phyloP scores from a whole-genome alignment of 1,140 invertebrate species.

The Steinernema khuongi region DNA sequence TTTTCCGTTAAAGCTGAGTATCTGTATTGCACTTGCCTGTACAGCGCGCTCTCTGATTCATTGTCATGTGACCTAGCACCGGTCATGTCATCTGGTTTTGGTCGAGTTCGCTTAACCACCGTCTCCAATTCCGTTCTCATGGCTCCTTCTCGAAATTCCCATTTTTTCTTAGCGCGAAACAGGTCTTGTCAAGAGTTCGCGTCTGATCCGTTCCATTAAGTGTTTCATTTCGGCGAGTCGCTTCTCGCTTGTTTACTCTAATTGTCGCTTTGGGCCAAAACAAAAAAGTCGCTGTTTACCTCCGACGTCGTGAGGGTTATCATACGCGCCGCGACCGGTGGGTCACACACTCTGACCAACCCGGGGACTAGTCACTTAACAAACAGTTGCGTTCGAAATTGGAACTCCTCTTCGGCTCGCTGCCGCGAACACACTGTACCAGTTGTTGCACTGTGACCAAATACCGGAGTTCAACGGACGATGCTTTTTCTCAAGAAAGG shows the following conservation, averaged over 20 bases:
- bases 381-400: slow-evolving; percentile 1
- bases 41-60: no score
- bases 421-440: neutral
- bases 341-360: neutral
- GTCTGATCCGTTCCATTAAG: neutral
- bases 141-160: neutral
- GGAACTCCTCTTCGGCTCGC: slow-evolving; percentile 7
- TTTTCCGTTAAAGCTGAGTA: neutral
- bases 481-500: neutral
- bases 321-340: neutral
- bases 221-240: neutral
- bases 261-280: slow-evolving; percentile 1
- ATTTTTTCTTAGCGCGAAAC: no score
- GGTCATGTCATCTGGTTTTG: neutral
- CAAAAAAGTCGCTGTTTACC: slow-evolving; percentile 14
- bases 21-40: neutral
- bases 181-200: no score
- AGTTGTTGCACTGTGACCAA: neutral
- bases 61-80: neutral
- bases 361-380: neutral
- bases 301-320: neutral
- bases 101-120: neutral
- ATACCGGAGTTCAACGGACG: neutral
- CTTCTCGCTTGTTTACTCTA: neutral
- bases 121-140: neutral